These are phyloP conservation scores for Periphyllus acericola DNA, from an alignment of 2,888 invertebrate genomes.

Conservation along the genomic window DNA sequence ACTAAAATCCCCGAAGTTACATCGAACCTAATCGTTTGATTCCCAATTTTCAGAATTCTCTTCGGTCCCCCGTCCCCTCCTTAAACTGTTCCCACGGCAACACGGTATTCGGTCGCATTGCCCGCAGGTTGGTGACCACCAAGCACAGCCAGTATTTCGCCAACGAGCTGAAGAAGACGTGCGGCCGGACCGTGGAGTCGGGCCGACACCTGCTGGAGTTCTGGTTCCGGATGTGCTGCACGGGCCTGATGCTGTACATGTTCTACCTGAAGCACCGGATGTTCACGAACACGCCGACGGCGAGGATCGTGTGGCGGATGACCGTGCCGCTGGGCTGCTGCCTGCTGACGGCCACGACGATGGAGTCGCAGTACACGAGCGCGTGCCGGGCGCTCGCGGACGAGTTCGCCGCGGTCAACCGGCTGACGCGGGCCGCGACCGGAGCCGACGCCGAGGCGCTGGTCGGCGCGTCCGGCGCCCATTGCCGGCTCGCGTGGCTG, in stretches of 20 bases:
- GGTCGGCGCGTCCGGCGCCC: background rate
- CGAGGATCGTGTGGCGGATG: no score
- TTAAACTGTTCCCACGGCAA: no score
- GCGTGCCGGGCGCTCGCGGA: constrained; percentile 1
- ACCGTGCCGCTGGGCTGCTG: background rate
- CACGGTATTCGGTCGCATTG: no score
- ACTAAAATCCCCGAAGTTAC: no score
- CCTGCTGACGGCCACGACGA: background rate
- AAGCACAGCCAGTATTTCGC: background rate
- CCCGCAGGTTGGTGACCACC: background rate
- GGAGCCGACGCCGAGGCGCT: background rate
- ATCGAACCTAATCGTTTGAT: no score
- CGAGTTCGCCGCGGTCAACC: background rate
- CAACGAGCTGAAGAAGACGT: background rate
- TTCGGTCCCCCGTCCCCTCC: no score
- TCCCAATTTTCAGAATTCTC: no score
- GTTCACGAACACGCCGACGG: no score
- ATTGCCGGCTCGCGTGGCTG: constrained; percentile 15
- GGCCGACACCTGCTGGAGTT: constrained; percentile 17
- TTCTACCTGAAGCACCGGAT: background rate
- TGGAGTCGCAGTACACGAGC: constrained; percentile 5
- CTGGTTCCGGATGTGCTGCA: background rate
- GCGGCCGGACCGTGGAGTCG: constrained; percentile 33
- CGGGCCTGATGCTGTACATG: no score
- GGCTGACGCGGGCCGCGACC: no score